Evolutionary conservation across 2,888 invertebrate species (phyloP).

Genomic region (Bhutanitis thaidina): DNA sequence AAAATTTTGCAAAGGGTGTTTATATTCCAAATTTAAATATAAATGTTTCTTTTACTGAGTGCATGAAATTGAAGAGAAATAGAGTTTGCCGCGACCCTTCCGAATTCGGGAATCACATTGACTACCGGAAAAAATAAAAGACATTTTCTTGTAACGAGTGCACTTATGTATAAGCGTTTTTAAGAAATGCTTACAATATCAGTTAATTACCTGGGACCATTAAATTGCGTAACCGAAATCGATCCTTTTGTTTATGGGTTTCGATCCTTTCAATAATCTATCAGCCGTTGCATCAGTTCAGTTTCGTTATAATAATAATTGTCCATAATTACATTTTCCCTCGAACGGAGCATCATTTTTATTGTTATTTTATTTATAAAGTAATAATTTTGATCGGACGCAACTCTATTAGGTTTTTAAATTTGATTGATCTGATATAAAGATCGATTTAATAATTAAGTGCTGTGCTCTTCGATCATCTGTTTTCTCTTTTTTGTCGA

Average conservation of each 20-base stretch:
- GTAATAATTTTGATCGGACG: conserved; percentile 74
- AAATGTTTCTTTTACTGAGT: conserved; percentile 75
- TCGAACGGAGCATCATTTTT: conserved; percentile 75
- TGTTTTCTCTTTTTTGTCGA: conserved; percentile 58
- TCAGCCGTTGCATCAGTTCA: conserved; percentile 58
- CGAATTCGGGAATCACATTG: conserved; percentile 50
- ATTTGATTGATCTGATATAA: conserved; percentile 79
- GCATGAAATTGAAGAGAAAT: conserved; percentile 76
- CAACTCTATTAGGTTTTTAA: conserved; percentile 74
- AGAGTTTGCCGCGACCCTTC: conserved; percentile 67
- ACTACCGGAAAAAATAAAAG: conserved; percentile 36
- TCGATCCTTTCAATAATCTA: conserved; percentile 79
- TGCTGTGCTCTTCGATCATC: conserved; percentile 57
- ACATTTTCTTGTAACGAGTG: conserved; percentile 29
- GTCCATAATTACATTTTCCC: conserved; percentile 80
- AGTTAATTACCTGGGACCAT: conserved; percentile 69
- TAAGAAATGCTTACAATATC: conserved; percentile 53
- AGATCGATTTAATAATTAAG: conserved; percentile 74
- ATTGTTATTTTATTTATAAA: conserved; percentile 81
- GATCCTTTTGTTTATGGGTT: conserved; percentile 77
- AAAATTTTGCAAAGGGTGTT: conserved; percentile 42
- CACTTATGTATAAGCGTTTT: conserved; percentile 40
- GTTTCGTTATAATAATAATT: conserved; percentile 78
- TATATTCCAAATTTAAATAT: conserved; percentile 71
- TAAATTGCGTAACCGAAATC: conserved; percentile 75